A percentile compares a stretch with the other conserved stretches of the same genome.
These are phyloP conservation scores for Condylura cristata DNA, from an alignment of 2,113 vertebrate genomes.

Conservation along the genomic window DNA sequence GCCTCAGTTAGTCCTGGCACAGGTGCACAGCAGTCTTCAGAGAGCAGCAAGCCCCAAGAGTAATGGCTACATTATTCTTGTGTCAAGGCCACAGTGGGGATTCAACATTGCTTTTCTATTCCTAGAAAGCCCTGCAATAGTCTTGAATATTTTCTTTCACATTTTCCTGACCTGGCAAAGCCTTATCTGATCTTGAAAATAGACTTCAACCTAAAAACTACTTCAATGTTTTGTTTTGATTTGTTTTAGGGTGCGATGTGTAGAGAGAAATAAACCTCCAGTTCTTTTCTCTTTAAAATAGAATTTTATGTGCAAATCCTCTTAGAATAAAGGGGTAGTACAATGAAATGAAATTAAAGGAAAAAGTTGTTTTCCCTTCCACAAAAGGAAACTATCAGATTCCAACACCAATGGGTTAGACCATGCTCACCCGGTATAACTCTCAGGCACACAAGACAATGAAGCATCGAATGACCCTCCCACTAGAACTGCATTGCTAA, in stretches of 20 bases:
- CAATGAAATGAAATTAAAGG: background rate
- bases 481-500: slow-evolving; percentile 5
- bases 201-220: background rate
- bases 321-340: background rate
- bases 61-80: background rate
- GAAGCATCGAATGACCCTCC: background rate
- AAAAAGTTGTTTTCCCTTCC: background rate
- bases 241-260: background rate
- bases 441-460: slow-evolving; percentile 41
- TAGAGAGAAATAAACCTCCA: background rate
- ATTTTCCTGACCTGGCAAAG: background rate
- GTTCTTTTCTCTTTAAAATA: background rate
- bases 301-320: background rate
- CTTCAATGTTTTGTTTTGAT: slow-evolving; percentile 32
- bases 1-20: background rate
- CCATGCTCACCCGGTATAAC: background rate
- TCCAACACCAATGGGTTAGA: background rate
- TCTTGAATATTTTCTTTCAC: slow-evolving; percentile 14
- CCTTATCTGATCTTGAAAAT: slow-evolving; percentile 30
- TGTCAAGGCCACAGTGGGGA: background rate
- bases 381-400: slow-evolving; percentile 30
- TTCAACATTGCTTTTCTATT: background rate
- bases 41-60: background rate
- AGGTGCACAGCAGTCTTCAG: background rate
- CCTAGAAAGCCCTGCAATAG: background rate